Evolutionary conservation across 1,140 invertebrate species (phyloP).

Genomic region (Brachionus calyciflorus): DNA sequence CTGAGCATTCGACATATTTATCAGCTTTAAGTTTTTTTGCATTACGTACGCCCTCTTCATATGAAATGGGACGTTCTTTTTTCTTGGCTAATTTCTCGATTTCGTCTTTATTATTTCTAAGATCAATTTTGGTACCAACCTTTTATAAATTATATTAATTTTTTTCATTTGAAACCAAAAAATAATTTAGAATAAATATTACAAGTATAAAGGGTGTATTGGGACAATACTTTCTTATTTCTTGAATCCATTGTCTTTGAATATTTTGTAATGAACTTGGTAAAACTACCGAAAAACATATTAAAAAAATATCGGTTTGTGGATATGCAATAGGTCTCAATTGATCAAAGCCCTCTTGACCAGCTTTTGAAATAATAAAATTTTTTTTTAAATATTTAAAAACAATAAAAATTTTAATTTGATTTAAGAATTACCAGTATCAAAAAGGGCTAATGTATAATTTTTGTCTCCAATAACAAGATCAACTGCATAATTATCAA

Average conservation of each 20-base stretch:
- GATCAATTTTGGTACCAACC: slow-evolving; percentile 60
- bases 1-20: slow-evolving; percentile 45
- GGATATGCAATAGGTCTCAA: slow-evolving; percentile 42
- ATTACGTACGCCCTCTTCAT: slow-evolving; percentile 3
- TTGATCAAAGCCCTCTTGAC: slow-evolving; percentile 33
- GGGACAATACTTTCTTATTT: slow-evolving; percentile 49
- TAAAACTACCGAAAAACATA: slow-evolving; percentile 53
- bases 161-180: background rate
- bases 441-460: slow-evolving; percentile 64
- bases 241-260: slow-evolving; percentile 52
- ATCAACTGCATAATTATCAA: slow-evolving; percentile 45
- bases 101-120: slow-evolving; percentile 55
- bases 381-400: slow-evolving; percentile 68
- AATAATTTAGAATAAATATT: too few relatives aligned
- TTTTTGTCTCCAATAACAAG: slow-evolving; percentile 29
- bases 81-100: slow-evolving; percentile 26
- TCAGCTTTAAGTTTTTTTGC: slow-evolving; percentile 29
- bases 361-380: slow-evolving; percentile 12
- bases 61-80: slow-evolving; percentile 30
- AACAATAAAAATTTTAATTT: slow-evolving; percentile 99
- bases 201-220: slow-evolving; percentile 58
- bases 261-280: slow-evolving; percentile 52
- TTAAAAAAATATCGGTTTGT: slow-evolving; percentile 53
- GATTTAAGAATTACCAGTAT: slow-evolving; percentile 83
- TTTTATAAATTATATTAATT: background rate